phyloP scores from a whole-genome alignment of 2,888 invertebrate genomes.

The Ormyrus pomaceus region DNA sequence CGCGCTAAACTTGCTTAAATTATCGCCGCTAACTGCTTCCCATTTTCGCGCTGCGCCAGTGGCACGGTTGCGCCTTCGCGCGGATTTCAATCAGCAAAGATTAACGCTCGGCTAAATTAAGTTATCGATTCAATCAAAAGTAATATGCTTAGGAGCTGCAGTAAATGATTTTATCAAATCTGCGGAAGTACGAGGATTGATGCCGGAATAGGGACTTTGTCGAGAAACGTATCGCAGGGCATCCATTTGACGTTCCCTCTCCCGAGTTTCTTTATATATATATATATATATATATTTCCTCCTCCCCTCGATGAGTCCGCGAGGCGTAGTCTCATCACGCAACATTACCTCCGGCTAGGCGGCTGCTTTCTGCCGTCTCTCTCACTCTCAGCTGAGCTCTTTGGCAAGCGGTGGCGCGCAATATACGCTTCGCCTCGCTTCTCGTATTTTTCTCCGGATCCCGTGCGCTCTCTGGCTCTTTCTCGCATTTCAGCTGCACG shows the following conservation, averaged over 20 bases:
- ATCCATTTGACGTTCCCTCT: constrained; percentile 17
- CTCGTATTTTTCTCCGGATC: constrained; percentile 37
- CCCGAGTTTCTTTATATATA: constrained; percentile 53
- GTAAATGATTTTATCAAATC: no score
- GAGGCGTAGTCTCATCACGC: constrained; percentile 74
- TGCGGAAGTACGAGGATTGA: not conserved
- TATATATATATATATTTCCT: constrained; percentile 34
- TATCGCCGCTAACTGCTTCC: constrained; percentile 52
- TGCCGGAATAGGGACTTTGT: not conserved
- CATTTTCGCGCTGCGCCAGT: constrained; percentile 6
- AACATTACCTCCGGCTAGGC: constrained; percentile 69
- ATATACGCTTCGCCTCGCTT: constrained; percentile 34
- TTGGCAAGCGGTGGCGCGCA: constrained; percentile 27
- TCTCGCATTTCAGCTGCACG: constrained; percentile 42
- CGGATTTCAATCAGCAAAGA: no score
- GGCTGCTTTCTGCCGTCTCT: not conserved
- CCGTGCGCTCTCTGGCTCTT: constrained; percentile 39
- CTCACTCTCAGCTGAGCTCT: constrained; percentile 6
- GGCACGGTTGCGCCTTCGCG: no score
- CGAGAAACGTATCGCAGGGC: not conserved
- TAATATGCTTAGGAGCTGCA: no score
- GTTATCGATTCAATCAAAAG: no score
- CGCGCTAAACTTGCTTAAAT: constrained; percentile 24
- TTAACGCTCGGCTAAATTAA: no score
- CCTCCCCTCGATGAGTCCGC: constrained; percentile 70